Conservation (phyloP, 1,140 invertebrate species). For the Aphis gossypii region DNA sequence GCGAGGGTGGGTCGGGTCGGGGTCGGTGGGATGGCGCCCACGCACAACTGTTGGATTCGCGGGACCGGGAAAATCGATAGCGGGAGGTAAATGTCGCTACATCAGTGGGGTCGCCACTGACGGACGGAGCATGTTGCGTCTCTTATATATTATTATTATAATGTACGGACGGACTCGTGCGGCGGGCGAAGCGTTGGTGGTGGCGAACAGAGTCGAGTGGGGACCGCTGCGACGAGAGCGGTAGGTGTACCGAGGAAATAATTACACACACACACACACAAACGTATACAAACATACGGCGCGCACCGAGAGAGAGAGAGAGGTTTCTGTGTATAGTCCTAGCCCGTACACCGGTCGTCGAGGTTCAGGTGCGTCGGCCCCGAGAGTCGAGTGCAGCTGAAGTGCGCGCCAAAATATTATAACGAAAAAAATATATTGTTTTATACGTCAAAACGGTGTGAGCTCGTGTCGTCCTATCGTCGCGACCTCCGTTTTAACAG, state of each 20-base stretch:
- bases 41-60: constrained; percentile 53
- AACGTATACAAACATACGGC: too few species aligned
- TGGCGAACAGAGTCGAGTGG: not conserved
- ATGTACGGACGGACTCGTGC: not conserved
- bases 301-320: not conserved
- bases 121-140: constrained; percentile 31
- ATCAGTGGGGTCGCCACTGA: not conserved
- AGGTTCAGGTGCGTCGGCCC: not conserved
- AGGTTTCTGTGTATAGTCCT: not conserved
- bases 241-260: not conserved
- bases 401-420: constrained; percentile 13
- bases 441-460: too few species aligned
- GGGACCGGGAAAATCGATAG: constrained; percentile 2
- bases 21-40: not conserved
- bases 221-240: not conserved
- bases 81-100: not conserved
- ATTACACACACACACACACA: not conserved
- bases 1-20: not conserved
- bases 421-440: not conserved
- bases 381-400: not conserved
- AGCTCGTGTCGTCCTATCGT: not conserved
- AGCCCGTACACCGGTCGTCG: constrained; percentile 31
- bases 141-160: not conserved
- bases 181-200: not conserved
- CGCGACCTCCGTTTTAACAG: not conserved